Base-by-base conservation (phyloP, 2,888 invertebrate species). In the Scaeva pyrastri region DNA sequence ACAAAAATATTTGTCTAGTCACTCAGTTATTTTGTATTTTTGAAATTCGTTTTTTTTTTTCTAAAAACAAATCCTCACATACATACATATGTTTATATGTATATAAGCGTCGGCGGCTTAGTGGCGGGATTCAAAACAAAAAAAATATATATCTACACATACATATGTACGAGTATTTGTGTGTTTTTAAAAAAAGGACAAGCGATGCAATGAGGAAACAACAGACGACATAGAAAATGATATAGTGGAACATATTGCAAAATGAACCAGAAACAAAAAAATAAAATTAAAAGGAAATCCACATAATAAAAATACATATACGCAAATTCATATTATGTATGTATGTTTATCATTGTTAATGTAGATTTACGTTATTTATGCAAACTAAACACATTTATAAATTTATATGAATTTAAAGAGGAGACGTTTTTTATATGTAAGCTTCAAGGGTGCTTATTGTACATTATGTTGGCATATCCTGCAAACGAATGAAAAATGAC, bases 1-100 rank as follows among this genome's bases (percentile, higher is more conserved):
- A 75, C 52, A 78, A 84, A 84, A 84, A 70, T 84, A 71, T 75
- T 85, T 76, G 84, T 85, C 80, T 85, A 80, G 80, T 75, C 75
- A 66, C 70, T 39, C 48, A 41, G 39, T 60, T 60, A 39, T 31
- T 31, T 31, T 31, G 31, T 58, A 12, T 50, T 21, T 50, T 58
- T 26, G 3, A 31, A 31, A 11, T 39, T 31, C 36, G 19, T 58
- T 52, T 52, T 21, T 5, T 62, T 41, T 41, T n/a, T 36, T 73
- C 45, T 64, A 58, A 82, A 26, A 77, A 72, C 43, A 72, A 73
- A 64, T 77, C 66, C 26, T 64, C 48, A 66, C n/a, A n/a, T n/a
- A n/a, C n/a, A n/a, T n/a, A n/a, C n/a, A n/a, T n/a, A n/a, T n/a
- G n/a, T n/a, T n/a, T 48, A 66, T 31, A 31, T 11, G 39, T 26